Evolutionary conservation across 2,888 invertebrate genomes (phyloP).

Genomic region (Horisme vitalbata): DNA sequence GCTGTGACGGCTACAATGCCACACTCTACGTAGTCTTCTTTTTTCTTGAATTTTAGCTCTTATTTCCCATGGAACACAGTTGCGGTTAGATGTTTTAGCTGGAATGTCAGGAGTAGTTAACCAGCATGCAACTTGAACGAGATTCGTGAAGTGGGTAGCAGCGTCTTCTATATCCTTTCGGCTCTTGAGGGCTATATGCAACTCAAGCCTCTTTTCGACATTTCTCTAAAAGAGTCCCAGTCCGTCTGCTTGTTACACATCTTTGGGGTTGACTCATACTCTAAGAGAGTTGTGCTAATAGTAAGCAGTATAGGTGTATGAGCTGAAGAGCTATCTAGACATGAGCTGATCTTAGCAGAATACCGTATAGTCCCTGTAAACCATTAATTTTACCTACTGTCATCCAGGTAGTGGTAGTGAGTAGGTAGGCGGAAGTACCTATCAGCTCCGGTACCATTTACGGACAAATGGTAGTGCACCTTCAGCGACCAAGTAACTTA

Average conservation of each 20-base stretch:
- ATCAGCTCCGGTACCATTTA: too few species aligned
- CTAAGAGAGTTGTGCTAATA: not conserved
- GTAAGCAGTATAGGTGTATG: too few species aligned
- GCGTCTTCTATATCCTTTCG: not conserved
- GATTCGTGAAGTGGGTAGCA: not conserved
- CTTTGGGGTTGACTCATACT: not conserved
- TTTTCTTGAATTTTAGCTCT: not conserved
- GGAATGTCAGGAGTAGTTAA: not conserved
- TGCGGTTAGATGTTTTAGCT: not conserved
- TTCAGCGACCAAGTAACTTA: too few species aligned
- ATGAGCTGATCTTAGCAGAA: too few species aligned
- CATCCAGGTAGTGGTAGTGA: too few species aligned
- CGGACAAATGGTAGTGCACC: too few species aligned
- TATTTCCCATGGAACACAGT: not conserved
- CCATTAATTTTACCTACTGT: too few species aligned
- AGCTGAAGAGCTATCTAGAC: too few species aligned
- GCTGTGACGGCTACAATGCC: not conserved
- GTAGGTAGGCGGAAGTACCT: too few species aligned
- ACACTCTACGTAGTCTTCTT: slow-evolving; percentile 1
- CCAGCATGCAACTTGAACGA: not conserved
- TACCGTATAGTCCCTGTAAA: too few species aligned
- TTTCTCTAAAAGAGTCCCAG: not conserved
- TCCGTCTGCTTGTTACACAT: too few species aligned
- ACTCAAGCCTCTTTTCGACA: too few species aligned
- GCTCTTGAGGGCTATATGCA: not conserved